Evolutionary conservation across 2,888 invertebrate species (phyloP).

Genomic region (Drosophila testacea): DNA sequence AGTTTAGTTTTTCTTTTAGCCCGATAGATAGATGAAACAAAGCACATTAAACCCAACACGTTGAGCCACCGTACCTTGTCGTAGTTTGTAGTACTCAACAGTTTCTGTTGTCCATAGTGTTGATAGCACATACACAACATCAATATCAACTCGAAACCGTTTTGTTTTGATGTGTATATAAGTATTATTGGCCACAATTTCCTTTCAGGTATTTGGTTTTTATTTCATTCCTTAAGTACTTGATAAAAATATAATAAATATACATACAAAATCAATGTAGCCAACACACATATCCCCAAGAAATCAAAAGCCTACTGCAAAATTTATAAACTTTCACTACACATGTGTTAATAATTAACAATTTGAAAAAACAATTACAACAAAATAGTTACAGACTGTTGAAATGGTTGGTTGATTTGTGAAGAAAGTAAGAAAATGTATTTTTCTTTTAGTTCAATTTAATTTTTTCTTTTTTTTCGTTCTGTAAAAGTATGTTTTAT

Average conservation of each 20-base stretch:
- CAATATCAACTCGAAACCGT: constrained; percentile 21
- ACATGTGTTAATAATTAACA: constrained; percentile 16
- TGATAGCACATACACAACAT: constrained; percentile 12
- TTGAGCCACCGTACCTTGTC: constrained; percentile 22
- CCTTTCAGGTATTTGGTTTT: constrained; percentile 20
- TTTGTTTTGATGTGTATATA: constrained; percentile 52
- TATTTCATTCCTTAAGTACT: constrained; percentile 9
- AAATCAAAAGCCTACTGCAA: constrained; percentile 84
- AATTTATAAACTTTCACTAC: constrained; percentile 23
- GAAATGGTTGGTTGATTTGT: constrained; percentile 57
- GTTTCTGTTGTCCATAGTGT: constrained; percentile 23
- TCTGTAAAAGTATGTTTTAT: constrained; percentile 31
- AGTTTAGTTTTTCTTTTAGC: not conserved
- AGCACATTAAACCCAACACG: constrained; percentile 8
- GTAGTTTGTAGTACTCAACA: constrained; percentile 45
- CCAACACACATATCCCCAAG: constrained; percentile 82
- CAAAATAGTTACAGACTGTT: constrained; percentile 51
- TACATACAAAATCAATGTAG: constrained; percentile 7
- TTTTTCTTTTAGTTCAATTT: constrained; percentile 32
- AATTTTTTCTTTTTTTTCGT: constrained; percentile 36
- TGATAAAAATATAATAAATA: constrained; percentile 2
- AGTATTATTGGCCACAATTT: constrained; percentile 50
- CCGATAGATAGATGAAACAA: constrained; percentile 1
- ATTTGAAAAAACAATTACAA: constrained; percentile 12
- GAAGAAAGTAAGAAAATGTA: constrained; percentile 51